Evolutionary conservation across 1,140 invertebrate genomes (phyloP).

Genomic region (Lepidotrigona ventralis): DNA sequence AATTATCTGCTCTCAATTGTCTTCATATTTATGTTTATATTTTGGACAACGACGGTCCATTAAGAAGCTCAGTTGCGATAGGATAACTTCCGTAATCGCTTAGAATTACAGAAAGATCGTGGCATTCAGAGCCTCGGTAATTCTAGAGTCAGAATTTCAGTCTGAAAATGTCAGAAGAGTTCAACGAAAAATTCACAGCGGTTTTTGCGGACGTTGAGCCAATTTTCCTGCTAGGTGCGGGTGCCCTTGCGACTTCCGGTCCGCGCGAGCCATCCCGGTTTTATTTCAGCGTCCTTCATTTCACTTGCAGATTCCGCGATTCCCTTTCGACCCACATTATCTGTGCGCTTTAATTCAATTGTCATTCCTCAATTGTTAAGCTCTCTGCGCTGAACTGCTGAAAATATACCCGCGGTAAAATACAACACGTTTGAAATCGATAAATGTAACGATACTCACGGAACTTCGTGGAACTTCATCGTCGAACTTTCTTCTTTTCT

Average conservation of each 20-base stretch:
- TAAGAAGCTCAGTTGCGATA: neutral
- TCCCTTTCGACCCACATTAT: neutral
- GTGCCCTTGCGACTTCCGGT: constrained; percentile 19
- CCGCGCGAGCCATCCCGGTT: constrained; percentile 2
- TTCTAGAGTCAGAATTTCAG: neutral
- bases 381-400: neutral
- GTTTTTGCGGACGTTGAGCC: neutral
- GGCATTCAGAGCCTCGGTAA: neutral
- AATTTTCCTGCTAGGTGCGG: neutral
- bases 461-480: too few species aligned
- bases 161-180: neutral
- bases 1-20: neutral
- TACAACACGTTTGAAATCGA: neutral
- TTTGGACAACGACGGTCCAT: neutral
- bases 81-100: neutral
- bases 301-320: constrained; percentile 20
- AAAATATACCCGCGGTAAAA: too few species aligned
- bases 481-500: too few species aligned
- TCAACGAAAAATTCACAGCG: neutral
- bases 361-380: neutral
- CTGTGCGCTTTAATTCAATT: neutral
- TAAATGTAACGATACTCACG: neutral
- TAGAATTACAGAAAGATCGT: neutral
- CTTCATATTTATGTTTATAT: too few species aligned
- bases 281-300: constrained; percentile 3